phyloP scores from a whole-genome alignment of 2,888 invertebrate species.

The Sesamia inferens region DNA sequence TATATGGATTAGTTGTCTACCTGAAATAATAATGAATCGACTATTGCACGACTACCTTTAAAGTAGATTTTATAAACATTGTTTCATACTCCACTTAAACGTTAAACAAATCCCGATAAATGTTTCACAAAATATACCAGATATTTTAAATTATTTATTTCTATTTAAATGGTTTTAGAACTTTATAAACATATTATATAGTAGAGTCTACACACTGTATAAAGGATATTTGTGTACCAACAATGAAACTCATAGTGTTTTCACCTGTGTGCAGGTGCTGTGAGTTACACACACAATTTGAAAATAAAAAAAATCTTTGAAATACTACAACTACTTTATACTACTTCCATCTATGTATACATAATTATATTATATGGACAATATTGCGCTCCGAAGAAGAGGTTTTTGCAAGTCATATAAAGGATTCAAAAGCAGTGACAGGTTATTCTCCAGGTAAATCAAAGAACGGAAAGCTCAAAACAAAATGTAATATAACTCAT shows the following conservation, averaged over 20 bases:
- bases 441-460: background rate
- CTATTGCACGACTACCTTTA: background rate
- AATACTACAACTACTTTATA: background rate
- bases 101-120: background rate
- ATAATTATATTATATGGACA: background rate
- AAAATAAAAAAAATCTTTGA: background rate
- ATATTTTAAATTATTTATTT: too few species aligned
- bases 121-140: background rate
- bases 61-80: background rate
- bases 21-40: background rate
- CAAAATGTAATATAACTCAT: background rate
- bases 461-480: background rate
- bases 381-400: background rate
- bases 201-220: background rate
- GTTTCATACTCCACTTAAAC: background rate
- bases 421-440: background rate
- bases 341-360: background rate
- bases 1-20: background rate
- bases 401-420: background rate
- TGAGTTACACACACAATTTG: background rate
- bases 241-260: background rate
- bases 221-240: constrained; percentile 1
- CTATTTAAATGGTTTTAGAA: too few species aligned
- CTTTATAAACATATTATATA: background rate
- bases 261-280: constrained; percentile 4